Evolutionary conservation across 2,113 vertebrate genomes (phyloP).

Genomic region (Semnornis frantzii): DNA sequence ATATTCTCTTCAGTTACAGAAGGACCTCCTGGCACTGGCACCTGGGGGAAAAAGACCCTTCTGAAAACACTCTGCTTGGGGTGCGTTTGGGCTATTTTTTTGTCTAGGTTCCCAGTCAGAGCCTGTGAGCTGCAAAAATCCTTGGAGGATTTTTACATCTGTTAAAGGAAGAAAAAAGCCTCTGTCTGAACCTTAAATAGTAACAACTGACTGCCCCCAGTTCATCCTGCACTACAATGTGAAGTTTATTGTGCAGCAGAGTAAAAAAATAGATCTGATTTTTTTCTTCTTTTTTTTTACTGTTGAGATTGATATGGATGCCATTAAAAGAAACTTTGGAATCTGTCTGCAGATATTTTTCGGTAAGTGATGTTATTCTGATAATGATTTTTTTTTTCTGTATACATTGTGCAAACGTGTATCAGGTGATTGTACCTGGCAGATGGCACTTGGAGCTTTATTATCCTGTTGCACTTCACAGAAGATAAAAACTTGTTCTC

Average conservation of each 20-base stretch:
- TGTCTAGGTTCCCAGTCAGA: neutral
- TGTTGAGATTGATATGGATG: neutral
- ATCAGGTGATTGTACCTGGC: neutral
- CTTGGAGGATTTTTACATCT: slow-evolving; percentile 10
- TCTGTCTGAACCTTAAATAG: slow-evolving; percentile 3
- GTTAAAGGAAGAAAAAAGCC: slow-evolving; percentile 4
- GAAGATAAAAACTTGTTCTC: neutral
- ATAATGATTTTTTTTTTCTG: neutral
- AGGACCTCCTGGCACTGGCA: neutral
- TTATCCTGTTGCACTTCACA: neutral
- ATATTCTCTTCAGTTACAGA: neutral
- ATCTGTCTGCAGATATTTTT: neutral
- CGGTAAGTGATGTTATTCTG: neutral
- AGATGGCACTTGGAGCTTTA: neutral
- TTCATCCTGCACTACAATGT: neutral
- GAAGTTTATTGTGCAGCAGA: slow-evolving; percentile 24
- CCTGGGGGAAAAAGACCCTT: neutral
- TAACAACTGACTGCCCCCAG: slow-evolving; percentile 6
- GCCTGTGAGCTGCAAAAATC: neutral
- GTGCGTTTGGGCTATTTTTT: neutral
- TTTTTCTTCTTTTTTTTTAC: neutral
- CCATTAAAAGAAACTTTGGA: slow-evolving; percentile 37
- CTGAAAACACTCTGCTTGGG: neutral
- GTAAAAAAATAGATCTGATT: slow-evolving; percentile 45
- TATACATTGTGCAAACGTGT: neutral